These are phyloP conservation scores for Helostoma temminkii DNA, from an alignment of 2,797 vertebrate species.

Conservation along the genomic window DNA sequence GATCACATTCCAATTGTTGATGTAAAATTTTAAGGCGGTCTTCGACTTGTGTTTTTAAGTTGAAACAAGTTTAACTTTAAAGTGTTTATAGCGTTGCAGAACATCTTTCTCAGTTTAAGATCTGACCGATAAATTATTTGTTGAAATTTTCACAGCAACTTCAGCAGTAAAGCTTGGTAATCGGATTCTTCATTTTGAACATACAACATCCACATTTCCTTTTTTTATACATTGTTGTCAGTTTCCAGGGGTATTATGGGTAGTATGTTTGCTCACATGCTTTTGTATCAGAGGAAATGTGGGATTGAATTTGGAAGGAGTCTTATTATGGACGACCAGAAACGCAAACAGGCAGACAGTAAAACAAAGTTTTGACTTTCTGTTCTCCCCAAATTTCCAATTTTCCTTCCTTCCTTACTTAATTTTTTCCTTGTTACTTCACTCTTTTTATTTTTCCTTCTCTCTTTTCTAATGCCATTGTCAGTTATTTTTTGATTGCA, in stretches of 20 bases:
- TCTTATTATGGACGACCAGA: conserved; percentile 35
- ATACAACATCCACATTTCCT: background rate
- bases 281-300: background rate
- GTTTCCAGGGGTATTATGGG: background rate
- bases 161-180: background rate
- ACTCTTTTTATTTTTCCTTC: too few species aligned
- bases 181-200: conserved; percentile 9
- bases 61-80: too few species aligned
- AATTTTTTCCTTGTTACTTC: background rate
- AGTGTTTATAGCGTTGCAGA: too few species aligned
- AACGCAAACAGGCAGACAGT: conserved; percentile 11
- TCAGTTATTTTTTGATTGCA: background rate
- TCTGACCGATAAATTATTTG: too few species aligned
- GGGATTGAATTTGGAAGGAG: conserved; percentile 15
- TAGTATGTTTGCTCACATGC: background rate
- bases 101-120: too few species aligned
- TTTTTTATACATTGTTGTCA: background rate
- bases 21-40: too few species aligned
- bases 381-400: background rate
- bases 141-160: background rate
- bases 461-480: background rate
- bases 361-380: conserved; percentile 4
- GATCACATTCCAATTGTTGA: too few species aligned
- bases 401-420: background rate
- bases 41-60: too few species aligned